phyloP scores from a whole-genome alignment of 2,797 vertebrate species.

The Xiphorhynchus erythropygius region DNA sequence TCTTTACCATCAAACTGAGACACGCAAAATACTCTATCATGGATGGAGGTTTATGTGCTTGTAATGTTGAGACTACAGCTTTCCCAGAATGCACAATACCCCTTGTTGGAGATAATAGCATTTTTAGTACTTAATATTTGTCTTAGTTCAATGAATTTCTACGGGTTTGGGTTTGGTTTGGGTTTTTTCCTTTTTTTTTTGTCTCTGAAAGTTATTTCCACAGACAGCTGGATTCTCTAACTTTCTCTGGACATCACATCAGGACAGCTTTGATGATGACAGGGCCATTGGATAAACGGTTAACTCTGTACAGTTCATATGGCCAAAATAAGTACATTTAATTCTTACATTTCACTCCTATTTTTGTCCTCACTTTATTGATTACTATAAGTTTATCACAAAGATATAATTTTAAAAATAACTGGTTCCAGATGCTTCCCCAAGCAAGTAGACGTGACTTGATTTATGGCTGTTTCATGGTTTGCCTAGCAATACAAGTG shows the following conservation, averaged over 20 bases:
- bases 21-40: not conserved
- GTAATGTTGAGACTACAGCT: not conserved
- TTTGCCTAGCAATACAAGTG: not conserved
- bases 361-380: not conserved
- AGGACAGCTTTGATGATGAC: not conserved
- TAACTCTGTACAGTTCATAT: not conserved
- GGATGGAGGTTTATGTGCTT: constrained; percentile 14
- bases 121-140: constrained; percentile 16
- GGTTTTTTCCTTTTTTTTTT: not conserved
- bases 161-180: no score
- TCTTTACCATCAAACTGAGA: not conserved
- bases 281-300: not conserved
- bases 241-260: constrained; percentile 22
- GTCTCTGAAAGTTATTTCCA: constrained; percentile 24
- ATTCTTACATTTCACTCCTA: not conserved
- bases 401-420: not conserved
- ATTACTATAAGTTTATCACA: not conserved
- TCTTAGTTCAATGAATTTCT: not conserved
- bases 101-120: not conserved
- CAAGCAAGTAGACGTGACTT: not conserved
- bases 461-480: not conserved
- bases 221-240: not conserved
- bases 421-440: not conserved
- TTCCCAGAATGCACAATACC: not conserved
- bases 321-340: not conserved